Evolutionary conservation across 2,113 vertebrate species (phyloP), one percentile per base, ranked within the genome.

Genomic region (Corythornis madagascariensis): DNA sequence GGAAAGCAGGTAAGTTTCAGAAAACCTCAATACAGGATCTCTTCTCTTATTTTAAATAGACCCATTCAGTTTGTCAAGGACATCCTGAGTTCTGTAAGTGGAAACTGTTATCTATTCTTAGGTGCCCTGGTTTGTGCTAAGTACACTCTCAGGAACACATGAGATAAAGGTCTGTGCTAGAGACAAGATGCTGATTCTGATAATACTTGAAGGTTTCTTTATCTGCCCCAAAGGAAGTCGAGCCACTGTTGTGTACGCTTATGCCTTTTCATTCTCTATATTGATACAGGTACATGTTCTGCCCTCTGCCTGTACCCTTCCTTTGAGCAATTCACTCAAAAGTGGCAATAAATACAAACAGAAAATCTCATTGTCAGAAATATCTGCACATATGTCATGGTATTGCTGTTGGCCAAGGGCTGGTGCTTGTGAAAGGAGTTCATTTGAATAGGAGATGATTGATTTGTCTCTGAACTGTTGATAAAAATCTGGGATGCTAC

Each of bases 231-330:
- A 42, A 45, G 29, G 33, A 67, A 67, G 26, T 18, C n/a, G 67
- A 38, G 28, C 20, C 21, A 42, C 52, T 11, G 2, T 26, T 33
- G 42, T 9, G 9, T 3, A 2, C 11, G 11, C 13, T 8, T 0
- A 0, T n/a, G 24, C 38, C 29, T 20, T 48, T 64, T 38, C 10
- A 7, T 45, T 63, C 55, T 50, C 24, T n/a, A 4, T 25, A 3
- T 6, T 2, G 26, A 31, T 20, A 29, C 3, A 26, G 18, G 20
- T 9, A 8, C 0, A 0, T 35, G 24, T 31, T 88, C 26, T 72
- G 60, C 26, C 16, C 33, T 88, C 26, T 72, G 60, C 26, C 16
- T 47, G 8, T 11, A 10, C 24, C 33, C 78, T 35, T 26, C n/a
- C 6, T 26, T 42, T 35, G 40, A 85, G 16, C 18, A 65, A 57